phyloP scores from a whole-genome alignment of 2,113 vertebrate genomes.

The Promerops cafer region DNA sequence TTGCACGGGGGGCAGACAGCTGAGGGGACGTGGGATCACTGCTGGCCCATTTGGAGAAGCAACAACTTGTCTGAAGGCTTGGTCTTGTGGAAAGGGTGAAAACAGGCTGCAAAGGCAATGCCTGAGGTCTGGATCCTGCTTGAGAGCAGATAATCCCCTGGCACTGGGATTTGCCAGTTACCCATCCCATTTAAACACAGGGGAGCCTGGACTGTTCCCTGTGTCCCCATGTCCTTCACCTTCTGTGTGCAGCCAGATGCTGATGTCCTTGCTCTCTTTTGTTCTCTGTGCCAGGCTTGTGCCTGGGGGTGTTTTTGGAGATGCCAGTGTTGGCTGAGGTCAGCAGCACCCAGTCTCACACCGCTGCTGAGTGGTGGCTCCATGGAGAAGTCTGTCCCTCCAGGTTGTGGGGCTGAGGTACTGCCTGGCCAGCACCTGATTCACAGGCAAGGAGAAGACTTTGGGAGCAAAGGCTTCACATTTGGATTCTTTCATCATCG shows the following conservation, averaged over 20 bases:
- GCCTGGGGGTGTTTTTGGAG: not conserved
- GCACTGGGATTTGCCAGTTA: not conserved
- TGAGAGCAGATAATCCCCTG: not conserved
- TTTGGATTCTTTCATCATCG: not conserved
- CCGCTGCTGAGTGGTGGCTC: accelerated
- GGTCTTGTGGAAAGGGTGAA: not conserved
- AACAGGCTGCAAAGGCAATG: accelerated
- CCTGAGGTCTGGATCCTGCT: not conserved
- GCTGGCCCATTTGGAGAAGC: not conserved
- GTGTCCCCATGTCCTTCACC: not conserved
- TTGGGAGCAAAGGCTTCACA: not conserved
- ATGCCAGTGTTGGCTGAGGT: accelerated
- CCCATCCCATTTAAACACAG: not conserved
- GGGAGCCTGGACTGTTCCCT: not conserved
- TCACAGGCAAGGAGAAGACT: not conserved
- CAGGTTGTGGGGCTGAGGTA: not conserved
- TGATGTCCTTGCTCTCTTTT: not conserved
- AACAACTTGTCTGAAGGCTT: accelerated
- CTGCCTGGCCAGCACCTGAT: not conserved
- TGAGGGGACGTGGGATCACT: not conserved
- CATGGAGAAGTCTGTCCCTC: not conserved
- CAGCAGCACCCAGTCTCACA: not conserved
- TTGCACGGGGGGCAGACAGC: not conserved
- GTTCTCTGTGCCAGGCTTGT: not conserved
- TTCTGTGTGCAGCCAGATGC: not conserved